Evolutionary conservation across 2,113 vertebrate species (phyloP).

Genomic region (Lasiurus borealis): DNA sequence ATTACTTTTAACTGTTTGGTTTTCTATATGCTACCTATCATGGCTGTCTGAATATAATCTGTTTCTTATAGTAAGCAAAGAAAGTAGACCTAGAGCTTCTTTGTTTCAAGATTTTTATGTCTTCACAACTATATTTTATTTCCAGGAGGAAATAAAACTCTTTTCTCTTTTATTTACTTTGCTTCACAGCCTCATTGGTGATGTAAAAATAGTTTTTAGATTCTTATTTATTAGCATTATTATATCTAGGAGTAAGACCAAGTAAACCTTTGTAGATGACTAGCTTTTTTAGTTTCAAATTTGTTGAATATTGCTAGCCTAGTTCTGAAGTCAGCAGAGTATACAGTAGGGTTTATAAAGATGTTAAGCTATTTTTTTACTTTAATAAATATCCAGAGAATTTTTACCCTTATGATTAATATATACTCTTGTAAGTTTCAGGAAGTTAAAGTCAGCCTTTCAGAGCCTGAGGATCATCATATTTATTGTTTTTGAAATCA

Average conservation of each 20-base stretch:
- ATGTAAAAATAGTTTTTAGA: background rate
- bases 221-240: background rate
- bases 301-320: background rate
- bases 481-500: conserved; percentile 74
- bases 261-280: background rate
- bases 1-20: background rate
- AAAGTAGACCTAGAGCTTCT: background rate
- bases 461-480: conserved; percentile 42
- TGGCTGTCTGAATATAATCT: background rate
- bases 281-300: background rate
- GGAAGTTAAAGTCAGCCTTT: conserved; percentile 62
- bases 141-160: background rate
- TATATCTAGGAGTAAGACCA: background rate
- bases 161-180: background rate
- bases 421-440: conserved; percentile 57
- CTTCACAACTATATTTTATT: conserved; percentile 2
- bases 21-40: background rate
- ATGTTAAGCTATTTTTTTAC: background rate
- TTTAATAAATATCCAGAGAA: conserved; percentile 45
- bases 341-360: conserved; percentile 44
- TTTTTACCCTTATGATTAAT: conserved; percentile 55
- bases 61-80: background rate
- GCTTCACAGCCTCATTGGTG: background rate
- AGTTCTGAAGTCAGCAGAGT: background rate
- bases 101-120: background rate